Conservation (phyloP, 2,113 vertebrate genomes). For the Oenanthe melanoleuca region DNA sequence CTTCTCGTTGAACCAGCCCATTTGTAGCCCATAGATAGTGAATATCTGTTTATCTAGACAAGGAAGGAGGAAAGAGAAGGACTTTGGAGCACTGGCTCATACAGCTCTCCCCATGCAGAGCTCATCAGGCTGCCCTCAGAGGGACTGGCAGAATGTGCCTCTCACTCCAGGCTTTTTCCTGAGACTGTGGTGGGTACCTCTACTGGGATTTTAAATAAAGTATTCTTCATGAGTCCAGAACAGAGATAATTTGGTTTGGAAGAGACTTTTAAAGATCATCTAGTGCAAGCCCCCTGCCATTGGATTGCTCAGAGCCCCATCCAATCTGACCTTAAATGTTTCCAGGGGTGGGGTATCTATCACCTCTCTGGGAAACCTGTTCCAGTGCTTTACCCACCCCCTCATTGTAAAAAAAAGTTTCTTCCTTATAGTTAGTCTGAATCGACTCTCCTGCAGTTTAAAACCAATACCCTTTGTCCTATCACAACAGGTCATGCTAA, state of each 20-base stretch:
- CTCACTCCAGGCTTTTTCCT: neutral
- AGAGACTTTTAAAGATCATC: neutral
- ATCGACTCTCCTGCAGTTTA: neutral
- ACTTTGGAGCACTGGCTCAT: neutral
- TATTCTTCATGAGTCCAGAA: neutral
- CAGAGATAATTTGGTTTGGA: neutral
- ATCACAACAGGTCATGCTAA: neutral
- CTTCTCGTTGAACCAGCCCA: neutral
- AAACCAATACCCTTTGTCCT: neutral
- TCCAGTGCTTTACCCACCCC: neutral
- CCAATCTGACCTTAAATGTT: neutral
- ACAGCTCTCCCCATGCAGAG: neutral
- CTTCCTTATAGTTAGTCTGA: neutral
- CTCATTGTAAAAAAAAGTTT: too few relatives aligned
- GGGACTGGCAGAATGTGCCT: neutral
- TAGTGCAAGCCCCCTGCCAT: neutral
- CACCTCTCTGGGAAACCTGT: neutral
- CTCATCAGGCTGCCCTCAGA: neutral
- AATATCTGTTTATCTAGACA: neutral
- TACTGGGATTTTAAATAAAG: neutral
- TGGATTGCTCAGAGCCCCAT: neutral
- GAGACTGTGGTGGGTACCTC: neutral
- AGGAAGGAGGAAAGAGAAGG: neutral
- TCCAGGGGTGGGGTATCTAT: neutral
- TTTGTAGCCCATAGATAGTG: neutral